Conservation (phyloP, 2,113 vertebrate genomes). For the Heterotilapia buettikoferi region DNA sequence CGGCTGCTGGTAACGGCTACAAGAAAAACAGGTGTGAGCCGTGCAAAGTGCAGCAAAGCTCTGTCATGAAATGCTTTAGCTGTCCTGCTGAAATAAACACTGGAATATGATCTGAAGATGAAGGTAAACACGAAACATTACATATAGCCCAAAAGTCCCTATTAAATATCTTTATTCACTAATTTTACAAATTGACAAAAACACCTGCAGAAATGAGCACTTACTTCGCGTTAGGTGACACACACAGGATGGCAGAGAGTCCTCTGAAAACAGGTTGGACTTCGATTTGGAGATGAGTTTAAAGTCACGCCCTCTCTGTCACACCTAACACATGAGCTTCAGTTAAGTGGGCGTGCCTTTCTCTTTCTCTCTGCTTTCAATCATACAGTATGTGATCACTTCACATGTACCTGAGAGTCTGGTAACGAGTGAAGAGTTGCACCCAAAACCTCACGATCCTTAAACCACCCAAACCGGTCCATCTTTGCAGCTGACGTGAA, state of each 20-base stretch:
- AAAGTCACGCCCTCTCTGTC: conserved; percentile 21
- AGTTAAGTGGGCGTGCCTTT: neutral
- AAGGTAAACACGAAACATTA: fast-evolving
- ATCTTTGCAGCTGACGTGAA: neutral
- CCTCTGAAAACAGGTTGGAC: neutral
- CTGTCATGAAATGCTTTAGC: neutral
- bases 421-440: neutral
- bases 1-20: neutral
- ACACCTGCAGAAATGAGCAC: neutral
- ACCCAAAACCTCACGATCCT: neutral
- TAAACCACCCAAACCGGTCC: neutral
- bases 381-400: neutral
- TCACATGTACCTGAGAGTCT: neutral
- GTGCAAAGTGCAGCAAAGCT: neutral
- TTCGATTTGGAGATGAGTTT: neutral
- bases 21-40: neutral
- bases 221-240: conserved; percentile 12
- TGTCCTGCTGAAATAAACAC: neutral
- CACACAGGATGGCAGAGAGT: neutral
- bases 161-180: neutral
- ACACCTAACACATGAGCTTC: neutral
- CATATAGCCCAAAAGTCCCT: neutral
- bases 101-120: neutral
- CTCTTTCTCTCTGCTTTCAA: neutral
- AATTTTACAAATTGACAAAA: neutral